phyloP scores from a whole-genome alignment of 2,888 invertebrate species.

The Sphinx pinastri region DNA sequence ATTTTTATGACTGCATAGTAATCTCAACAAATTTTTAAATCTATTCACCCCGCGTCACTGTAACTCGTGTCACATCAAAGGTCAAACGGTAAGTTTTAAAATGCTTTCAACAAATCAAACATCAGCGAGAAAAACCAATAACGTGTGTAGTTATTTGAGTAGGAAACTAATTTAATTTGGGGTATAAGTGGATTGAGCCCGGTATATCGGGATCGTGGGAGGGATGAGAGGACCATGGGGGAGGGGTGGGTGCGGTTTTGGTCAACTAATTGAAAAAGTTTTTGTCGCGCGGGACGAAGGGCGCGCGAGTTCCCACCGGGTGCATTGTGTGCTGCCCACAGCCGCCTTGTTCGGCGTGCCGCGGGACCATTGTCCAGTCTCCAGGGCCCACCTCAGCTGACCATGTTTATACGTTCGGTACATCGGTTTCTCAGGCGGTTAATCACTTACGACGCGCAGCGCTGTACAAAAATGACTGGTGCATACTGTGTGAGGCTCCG shows the following conservation, averaged over 20 bases:
- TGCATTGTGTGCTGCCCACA: neutral
- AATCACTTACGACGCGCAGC: too few species aligned
- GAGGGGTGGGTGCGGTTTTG: slow-evolving; percentile 41
- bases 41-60: too few species aligned
- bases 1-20: too few species aligned
- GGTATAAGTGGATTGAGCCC: slow-evolving; percentile 55
- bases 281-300: slow-evolving; percentile 53
- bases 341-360: too few species aligned
- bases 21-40: too few species aligned
- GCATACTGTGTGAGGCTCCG: too few species aligned
- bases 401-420: too few species aligned
- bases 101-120: neutral
- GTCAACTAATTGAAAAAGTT: slow-evolving; percentile 79
- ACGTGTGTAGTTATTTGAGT: slow-evolving; percentile 41
- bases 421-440: too few species aligned
- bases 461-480: too few species aligned
- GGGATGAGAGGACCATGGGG: slow-evolving; percentile 21
- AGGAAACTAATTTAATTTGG: slow-evolving; percentile 74
- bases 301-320: slow-evolving; percentile 28
- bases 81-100: neutral
- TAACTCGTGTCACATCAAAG: too few species aligned
- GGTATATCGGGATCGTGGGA: slow-evolving; percentile 41
- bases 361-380: too few species aligned
- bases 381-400: too few species aligned
- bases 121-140: slow-evolving; percentile 36